A percentile compares a stretch with the other conserved stretches of the same genome.
phyloP scores from a whole-genome alignment of 2,888 invertebrate genomes.

The Lymantria dispar region DNA sequence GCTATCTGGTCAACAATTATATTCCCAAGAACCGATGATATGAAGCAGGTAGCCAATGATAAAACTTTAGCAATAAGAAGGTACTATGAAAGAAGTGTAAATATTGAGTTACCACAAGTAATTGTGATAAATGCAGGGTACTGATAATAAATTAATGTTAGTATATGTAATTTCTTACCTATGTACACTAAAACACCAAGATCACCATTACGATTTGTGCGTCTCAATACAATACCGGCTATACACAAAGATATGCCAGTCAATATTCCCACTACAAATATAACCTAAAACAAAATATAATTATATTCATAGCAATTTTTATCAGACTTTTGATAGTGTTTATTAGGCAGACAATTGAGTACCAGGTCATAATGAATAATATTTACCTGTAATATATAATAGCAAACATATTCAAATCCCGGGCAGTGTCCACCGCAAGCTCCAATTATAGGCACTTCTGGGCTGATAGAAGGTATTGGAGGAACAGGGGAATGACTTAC shows the following conservation, averaged over 20 bases:
- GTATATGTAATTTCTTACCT: slow-evolving; percentile 54
- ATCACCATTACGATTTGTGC: slow-evolving; percentile 84
- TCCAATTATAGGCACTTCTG: slow-evolving; percentile 82
- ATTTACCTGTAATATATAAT: slow-evolving; percentile 85
- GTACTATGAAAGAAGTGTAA: too few species aligned
- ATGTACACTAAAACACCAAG: slow-evolving; percentile 86
- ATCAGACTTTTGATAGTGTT: too few species aligned
- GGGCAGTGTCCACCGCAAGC: slow-evolving; percentile 87
- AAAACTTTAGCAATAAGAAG: too few species aligned
- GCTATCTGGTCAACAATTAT: too few species aligned
- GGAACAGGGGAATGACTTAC: slow-evolving; percentile 57
- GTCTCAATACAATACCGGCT: slow-evolving; percentile 84
- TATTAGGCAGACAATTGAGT: too few species aligned
- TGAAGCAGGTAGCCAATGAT: too few species aligned
- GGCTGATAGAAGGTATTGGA: slow-evolving; percentile 61
- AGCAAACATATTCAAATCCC: slow-evolving; percentile 87
- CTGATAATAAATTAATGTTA: not conserved
- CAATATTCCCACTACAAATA: slow-evolving; percentile 85
- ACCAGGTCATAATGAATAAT: not conserved
- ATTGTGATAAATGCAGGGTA: too few species aligned
- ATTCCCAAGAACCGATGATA: too few species aligned
- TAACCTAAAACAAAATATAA: slow-evolving; percentile 72
- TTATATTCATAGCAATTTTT: not conserved
- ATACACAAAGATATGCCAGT: slow-evolving; percentile 85
- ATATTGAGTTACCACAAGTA: too few species aligned